Evolutionary conservation across 2,888 invertebrate species (phyloP).

Genomic region (Girardia tigrina): DNA sequence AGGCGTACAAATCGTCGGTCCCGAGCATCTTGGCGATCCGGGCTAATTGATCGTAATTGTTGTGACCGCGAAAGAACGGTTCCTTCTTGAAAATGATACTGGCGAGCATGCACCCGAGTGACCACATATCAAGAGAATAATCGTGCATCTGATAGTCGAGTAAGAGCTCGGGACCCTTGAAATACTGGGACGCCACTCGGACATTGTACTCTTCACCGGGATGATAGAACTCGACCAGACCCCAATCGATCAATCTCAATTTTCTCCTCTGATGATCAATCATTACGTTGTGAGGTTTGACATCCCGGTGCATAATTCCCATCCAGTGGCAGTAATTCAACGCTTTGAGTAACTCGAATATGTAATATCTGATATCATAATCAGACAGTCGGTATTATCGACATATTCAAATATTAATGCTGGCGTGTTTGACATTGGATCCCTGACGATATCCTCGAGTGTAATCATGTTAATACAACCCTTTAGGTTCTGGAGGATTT

Average conservation of each 20-base stretch:
- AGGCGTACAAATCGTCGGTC: conserved; percentile 95
- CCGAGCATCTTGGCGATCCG: conserved; percentile 97
- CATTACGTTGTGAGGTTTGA: conserved; percentile 99
- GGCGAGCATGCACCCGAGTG: conserved; percentile 96
- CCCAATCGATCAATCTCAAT: conserved; percentile 97
- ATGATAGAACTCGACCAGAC: conserved; percentile 96
- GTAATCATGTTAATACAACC: no score
- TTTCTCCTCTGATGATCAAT: conserved; percentile 39
- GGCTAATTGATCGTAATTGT: conserved; percentile 97
- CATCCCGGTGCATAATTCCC: conserved; percentile 99
- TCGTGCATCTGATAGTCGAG: conserved; percentile 99
- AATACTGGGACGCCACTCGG: conserved; percentile 94
- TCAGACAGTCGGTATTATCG: conserved; percentile 99
- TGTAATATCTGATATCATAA: conserved; percentile 96
- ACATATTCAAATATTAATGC: conserved; percentile 98
- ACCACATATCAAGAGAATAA: conserved; percentile 99
- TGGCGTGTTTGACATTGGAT: conserved; percentile 79
- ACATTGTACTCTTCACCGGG: conserved; percentile 99
- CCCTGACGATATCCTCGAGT: no score
- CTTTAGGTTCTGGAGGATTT: no score
- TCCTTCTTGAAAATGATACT: conserved; percentile 98
- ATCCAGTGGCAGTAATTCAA: conserved; percentile 99
- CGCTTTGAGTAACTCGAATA: conserved; percentile 90
- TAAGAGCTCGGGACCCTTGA: conserved; percentile 93
- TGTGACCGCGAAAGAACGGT: conserved; percentile 99